Percentiles rank a stretch among this genome's conserved stretches.
Conservation (phyloP, 2,113 vertebrate species). For the Ptilorrhoa leucosticta region DNA sequence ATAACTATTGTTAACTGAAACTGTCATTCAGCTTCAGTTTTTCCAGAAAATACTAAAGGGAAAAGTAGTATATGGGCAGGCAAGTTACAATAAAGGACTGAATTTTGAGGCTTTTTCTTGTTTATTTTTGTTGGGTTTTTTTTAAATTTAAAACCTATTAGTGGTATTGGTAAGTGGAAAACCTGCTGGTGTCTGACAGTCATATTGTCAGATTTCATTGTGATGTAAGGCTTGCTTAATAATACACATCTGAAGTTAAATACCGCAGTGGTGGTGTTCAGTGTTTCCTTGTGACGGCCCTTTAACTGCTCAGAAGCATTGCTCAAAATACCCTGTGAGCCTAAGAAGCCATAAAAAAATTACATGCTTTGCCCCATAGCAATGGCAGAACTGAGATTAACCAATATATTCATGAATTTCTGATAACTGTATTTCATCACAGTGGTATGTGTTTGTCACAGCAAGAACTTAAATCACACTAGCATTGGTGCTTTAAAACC, state of each 20-base stretch:
- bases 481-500: neutral
- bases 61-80: neutral
- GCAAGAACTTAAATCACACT: neutral
- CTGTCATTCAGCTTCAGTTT: neutral
- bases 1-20: neutral
- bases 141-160: neutral
- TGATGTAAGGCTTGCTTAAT: neutral
- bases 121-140: too few relatives aligned
- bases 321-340: neutral
- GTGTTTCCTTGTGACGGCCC: neutral
- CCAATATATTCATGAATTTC: neutral
- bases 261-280: neutral
- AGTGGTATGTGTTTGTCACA: neutral
- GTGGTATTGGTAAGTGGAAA: neutral
- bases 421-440: neutral
- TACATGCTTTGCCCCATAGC: neutral
- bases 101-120: neutral
- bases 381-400: neutral
- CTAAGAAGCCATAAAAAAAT: neutral
- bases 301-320: neutral
- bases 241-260: neutral
- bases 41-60: neutral
- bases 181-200: neutral
- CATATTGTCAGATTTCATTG: neutral
- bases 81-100: neutral